These are phyloP conservation scores for Orientallactaga bullata DNA, from an alignment of 2,113 vertebrate species.

Conservation along the genomic window DNA sequence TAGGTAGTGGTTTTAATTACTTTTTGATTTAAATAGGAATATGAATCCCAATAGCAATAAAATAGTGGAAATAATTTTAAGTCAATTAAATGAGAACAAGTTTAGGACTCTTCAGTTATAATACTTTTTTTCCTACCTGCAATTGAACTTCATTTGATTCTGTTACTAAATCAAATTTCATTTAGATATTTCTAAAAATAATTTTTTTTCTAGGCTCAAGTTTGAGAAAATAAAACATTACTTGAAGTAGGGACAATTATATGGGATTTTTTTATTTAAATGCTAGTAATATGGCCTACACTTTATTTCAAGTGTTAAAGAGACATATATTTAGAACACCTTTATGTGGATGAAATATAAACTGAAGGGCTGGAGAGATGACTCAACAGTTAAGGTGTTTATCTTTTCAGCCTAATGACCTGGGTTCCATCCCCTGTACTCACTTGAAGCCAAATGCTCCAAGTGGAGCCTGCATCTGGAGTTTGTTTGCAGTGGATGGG, in stretches of 20 bases:
- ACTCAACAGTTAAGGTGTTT: no score
- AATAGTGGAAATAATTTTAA: conserved; percentile 80
- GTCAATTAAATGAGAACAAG: conserved; percentile 78
- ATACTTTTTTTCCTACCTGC: conserved; percentile 59
- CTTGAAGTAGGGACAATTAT: conserved; percentile 42
- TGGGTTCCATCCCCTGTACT: no score
- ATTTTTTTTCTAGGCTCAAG: conserved; percentile 11
- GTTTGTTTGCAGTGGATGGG: no score
- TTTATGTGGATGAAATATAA: background rate
- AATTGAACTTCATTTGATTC: conserved; percentile 79
- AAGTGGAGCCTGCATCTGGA: no score
- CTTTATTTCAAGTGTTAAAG: conserved; percentile 38
- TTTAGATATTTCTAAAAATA: conserved; percentile 34
- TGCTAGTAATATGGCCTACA: conserved; percentile 11
- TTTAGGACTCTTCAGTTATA: conserved; percentile 71
- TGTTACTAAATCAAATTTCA: conserved; percentile 80
- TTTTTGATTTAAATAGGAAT: conserved; percentile 80
- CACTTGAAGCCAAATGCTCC: no score
- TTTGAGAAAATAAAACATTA: conserved; percentile 48
- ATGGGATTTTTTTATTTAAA: conserved; percentile 38
- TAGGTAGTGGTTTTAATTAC: conserved; percentile 82
- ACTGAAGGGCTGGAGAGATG: no score
- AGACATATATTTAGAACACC: background rate
- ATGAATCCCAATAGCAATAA: conserved; percentile 76
- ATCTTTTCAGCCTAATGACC: no score